phyloP scores from a whole-genome alignment of 2,888 invertebrate species.

The Hyalella azteca region DNA sequence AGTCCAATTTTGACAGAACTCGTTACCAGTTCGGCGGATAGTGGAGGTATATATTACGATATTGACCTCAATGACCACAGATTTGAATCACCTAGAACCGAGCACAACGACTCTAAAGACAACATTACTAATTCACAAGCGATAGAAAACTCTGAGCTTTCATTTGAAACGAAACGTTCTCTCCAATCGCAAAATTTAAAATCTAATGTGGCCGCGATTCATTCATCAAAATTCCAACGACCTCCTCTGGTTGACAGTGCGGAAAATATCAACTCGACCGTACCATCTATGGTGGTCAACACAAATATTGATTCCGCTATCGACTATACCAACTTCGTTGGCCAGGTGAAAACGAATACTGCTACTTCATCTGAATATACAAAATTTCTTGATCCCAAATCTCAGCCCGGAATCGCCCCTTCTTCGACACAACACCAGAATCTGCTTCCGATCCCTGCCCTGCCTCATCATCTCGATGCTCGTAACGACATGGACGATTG shows the following conservation, averaged over 20 bases:
- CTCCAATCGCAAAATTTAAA: no score
- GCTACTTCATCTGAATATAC: no score
- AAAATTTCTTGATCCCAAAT: no score
- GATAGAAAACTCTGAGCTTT: background rate
- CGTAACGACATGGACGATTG: slow-evolving; percentile 45
- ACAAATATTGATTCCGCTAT: background rate
- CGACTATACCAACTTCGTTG: no score
- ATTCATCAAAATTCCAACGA: no score
- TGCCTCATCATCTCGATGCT: background rate
- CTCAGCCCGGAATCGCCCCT: no score
- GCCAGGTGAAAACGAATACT: no score
- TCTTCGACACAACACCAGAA: no score
- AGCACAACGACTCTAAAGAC: background rate
- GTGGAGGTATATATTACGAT: background rate
- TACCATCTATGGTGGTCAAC: background rate
- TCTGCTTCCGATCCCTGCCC: background rate
- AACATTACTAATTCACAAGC: background rate
- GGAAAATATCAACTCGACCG: no score
- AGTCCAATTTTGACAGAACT: background rate
- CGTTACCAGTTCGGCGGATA: background rate
- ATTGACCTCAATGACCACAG: background rate
- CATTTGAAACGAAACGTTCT: background rate
- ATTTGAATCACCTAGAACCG: background rate
- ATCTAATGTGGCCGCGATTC: no score
- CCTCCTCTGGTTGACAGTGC: no score